Evolutionary conservation across 2,888 invertebrate species (phyloP), one percentile per base, ranked within the genome.

Genomic region (Ectemnius continuus): DNA sequence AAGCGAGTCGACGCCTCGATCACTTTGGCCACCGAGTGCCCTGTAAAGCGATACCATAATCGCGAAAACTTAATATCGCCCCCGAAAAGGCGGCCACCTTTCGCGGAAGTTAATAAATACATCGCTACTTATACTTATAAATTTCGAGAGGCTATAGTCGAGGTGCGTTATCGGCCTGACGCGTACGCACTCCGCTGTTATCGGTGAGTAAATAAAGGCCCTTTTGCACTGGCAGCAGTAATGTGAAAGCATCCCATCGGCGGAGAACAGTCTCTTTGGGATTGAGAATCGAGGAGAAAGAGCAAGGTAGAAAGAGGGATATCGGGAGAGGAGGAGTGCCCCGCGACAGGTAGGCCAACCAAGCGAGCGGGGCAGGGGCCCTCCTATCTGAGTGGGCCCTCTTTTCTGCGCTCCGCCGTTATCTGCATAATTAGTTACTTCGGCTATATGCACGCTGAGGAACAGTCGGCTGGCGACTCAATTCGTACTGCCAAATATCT

Each of bases 341-440:
- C 58, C 78, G 47, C n/a, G 13, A 75, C 73, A 80, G 80, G 78
- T 71, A 69, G 83, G 73, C 73, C 74, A 79, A 73, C 67, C 45
- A 73, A 76, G 79, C 70, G 76, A 79, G 78, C 70, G 67, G 76
- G 74, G 67, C 68, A 69, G 67, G 76, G 74, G 67, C 68, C 76
- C 67, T 67, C 79, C 76, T 86, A 84, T 84, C 85, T 85, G 74
- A 80, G 81, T 83, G 76, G 83, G 78, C 74, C 64, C 73, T 79
- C 71, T 75, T 87, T 81, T 82, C 81, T 72, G 79, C 80, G 80
- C 81, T 75, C 78, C 81, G 61, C 69, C 77, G 82, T 87, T 88
- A 87, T 88, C 87, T 85, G 84, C 83, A 86, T 88, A 88, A 86
- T 88, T 88, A 88, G 86, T 87, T 86, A 85, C 84, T 85, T 61